Conservation (phyloP, 2,888 invertebrate species). For the Acleris emargana region DNA sequence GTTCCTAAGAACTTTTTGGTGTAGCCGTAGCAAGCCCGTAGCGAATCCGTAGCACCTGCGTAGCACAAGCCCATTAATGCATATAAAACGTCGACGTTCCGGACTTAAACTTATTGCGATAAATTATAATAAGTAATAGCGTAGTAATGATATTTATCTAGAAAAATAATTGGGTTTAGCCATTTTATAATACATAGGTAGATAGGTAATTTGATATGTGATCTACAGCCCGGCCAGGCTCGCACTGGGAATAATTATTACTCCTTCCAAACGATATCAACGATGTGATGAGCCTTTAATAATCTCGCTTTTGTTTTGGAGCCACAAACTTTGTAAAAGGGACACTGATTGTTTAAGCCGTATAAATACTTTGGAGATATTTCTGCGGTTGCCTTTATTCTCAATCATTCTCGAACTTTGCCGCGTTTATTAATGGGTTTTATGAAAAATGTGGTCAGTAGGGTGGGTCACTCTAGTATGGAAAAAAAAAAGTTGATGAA, state of each 20-base stretch:
- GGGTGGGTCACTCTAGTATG: too few relatives aligned
- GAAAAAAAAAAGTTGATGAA: too few relatives aligned
- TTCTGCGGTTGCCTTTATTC: constrained; percentile 28
- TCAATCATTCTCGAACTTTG: constrained; percentile 23
- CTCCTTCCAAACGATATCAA: constrained; percentile 28
- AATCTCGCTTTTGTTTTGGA: constrained; percentile 27
- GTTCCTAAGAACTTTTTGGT: not conserved
- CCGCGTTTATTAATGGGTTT: too few relatives aligned
- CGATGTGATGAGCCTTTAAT: constrained; percentile 31
- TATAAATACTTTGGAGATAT: constrained; percentile 35
- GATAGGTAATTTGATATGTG: constrained; percentile 4
- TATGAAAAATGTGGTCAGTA: too few relatives aligned
- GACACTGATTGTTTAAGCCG: constrained; percentile 35
- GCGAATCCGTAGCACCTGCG: constrained; percentile 9
- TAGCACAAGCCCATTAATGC: too few relatives aligned
- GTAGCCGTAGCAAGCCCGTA: constrained; percentile 17
- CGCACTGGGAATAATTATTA: constrained; percentile 26
- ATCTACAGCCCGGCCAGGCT: constrained; percentile 6
- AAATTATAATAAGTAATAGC: too few relatives aligned
- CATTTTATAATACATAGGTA: too few relatives aligned
- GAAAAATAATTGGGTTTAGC: too few relatives aligned
- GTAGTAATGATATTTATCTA: too few relatives aligned
- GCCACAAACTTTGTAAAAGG: constrained; percentile 30
- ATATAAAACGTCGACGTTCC: too few relatives aligned
- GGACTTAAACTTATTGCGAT: too few relatives aligned